Conservation (phyloP, 2,797 vertebrate species). For the Zenarchopterus dispar region DNA sequence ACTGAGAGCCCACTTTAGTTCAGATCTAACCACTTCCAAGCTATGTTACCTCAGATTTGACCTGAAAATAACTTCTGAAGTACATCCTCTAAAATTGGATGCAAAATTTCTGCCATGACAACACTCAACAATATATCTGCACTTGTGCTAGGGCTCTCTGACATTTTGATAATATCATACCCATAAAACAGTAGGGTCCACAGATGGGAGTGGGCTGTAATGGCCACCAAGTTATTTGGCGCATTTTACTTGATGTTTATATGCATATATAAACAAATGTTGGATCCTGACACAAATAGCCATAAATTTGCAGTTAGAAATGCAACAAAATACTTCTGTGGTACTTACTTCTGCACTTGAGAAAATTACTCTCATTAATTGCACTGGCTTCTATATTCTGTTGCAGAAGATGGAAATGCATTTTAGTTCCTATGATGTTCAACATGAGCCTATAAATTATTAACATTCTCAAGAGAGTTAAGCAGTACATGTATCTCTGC, state of each 20-base stretch:
- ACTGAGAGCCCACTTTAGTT: conserved; percentile 3
- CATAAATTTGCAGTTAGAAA: conserved; percentile 9
- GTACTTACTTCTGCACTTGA: conserved; percentile 1
- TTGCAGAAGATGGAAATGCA: conserved; percentile 19
- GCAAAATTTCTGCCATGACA: conserved; percentile 30
- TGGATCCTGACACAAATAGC: conserved; percentile 16
- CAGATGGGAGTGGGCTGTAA: conserved; percentile 51
- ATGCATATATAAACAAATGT: conserved; percentile 20
- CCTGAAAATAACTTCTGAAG: conserved; percentile 20
- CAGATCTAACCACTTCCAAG: background rate
- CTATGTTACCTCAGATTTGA: conserved; percentile 16
- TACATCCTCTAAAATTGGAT: background rate
- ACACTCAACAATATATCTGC: conserved; percentile 13
- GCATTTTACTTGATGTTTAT: conserved; percentile 10
- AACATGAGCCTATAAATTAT: conserved; percentile 59
- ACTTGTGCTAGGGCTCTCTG: conserved; percentile 21
- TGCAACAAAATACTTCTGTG: background rate
- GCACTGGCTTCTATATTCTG: conserved; percentile 18
- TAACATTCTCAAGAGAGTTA: conserved; percentile 33
- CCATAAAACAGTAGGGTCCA: conserved; percentile 33
- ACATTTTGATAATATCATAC: conserved; percentile 56
- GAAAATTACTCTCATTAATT: conserved; percentile 31
- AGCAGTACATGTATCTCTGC: conserved; percentile 44
- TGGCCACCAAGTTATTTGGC: conserved; percentile 55
- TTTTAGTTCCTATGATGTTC: conserved; percentile 33